phyloP scores from a whole-genome alignment of 2,113 vertebrate genomes.

The Leptosomus discolor region DNA sequence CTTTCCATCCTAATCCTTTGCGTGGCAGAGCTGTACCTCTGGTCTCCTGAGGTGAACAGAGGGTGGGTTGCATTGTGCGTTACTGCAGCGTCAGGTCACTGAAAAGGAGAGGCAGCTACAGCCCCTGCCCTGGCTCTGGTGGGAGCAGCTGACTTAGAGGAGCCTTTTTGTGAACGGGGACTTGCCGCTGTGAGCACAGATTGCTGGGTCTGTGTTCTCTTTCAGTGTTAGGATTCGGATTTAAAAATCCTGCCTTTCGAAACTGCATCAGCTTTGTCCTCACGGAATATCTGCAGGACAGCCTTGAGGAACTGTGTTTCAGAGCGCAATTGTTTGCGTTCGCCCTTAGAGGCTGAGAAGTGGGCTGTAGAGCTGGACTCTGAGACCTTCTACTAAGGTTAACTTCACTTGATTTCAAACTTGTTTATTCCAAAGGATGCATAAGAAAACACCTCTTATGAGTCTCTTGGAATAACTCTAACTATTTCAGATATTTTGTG shows the following conservation, averaged over 20 bases:
- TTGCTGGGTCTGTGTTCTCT: background rate
- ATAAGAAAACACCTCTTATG: background rate
- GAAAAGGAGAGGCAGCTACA: background rate
- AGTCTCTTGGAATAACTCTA: background rate
- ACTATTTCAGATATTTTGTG: background rate
- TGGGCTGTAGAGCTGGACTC: background rate
- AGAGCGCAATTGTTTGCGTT: background rate
- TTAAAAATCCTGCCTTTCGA: background rate
- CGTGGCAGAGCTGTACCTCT: background rate
- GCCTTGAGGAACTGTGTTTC: background rate
- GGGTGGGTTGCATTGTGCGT: background rate
- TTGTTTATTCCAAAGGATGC: background rate
- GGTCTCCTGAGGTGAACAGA: background rate
- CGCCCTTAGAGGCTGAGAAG: background rate
- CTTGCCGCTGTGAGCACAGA: background rate
- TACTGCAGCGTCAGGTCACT: background rate
- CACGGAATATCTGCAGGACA: background rate
- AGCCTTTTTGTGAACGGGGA: background rate
- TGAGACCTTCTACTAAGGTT: background rate
- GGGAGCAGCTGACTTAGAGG: background rate
- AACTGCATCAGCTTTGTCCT: background rate
- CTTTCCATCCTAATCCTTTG: background rate
- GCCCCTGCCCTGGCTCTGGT: rapidly evolving
- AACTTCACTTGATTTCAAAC: background rate
- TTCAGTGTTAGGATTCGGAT: background rate